Conservation (phyloP, 37 sponge, comb jelly and placozoan species). For the Mnemiopsis leidyi region DNA sequence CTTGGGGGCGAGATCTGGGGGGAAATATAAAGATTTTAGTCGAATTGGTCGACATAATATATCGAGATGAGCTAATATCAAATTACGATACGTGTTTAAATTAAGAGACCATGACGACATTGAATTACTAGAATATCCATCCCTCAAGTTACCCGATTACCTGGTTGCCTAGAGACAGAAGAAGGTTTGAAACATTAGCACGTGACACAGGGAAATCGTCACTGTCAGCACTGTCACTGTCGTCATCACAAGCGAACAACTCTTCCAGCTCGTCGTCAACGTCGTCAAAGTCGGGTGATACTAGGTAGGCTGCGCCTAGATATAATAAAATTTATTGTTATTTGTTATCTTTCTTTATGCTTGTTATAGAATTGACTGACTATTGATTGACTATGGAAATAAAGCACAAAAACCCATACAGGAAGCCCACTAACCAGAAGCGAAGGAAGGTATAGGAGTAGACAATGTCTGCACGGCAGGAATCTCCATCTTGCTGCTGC, state of each 20-base stretch:
- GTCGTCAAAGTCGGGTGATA: slow-evolving; percentile 45
- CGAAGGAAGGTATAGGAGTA: slow-evolving; percentile 64
- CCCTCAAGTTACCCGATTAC: neutral
- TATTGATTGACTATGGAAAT: neutral
- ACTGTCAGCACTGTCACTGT: slow-evolving; percentile 67
- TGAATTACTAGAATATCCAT: too few relatives aligned
- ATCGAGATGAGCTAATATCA: too few relatives aligned
- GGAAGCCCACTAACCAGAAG: neutral
- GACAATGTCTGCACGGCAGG: slow-evolving; percentile 40
- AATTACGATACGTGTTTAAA: too few relatives aligned
- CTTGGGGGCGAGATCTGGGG: neutral
- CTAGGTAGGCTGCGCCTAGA: slow-evolving; percentile 55
- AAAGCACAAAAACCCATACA: neutral
- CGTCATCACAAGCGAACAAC: slow-evolving; percentile 57
- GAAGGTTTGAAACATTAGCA: slow-evolving; percentile 22
- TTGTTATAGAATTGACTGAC: neutral
- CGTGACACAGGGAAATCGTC: slow-evolving; percentile 43
- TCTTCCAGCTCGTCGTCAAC: slow-evolving; percentile 58
- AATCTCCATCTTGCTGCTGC: slow-evolving; percentile 38
- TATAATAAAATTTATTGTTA: neutral
- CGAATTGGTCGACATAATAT: too few relatives aligned
- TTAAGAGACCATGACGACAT: too few relatives aligned
- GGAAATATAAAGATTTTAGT: neutral
- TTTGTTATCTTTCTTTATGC: neutral
- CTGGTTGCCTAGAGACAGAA: slow-evolving; percentile 11